phyloP scores from a whole-genome alignment of 2,888 invertebrate species.

The Plutella xylostella region DNA sequence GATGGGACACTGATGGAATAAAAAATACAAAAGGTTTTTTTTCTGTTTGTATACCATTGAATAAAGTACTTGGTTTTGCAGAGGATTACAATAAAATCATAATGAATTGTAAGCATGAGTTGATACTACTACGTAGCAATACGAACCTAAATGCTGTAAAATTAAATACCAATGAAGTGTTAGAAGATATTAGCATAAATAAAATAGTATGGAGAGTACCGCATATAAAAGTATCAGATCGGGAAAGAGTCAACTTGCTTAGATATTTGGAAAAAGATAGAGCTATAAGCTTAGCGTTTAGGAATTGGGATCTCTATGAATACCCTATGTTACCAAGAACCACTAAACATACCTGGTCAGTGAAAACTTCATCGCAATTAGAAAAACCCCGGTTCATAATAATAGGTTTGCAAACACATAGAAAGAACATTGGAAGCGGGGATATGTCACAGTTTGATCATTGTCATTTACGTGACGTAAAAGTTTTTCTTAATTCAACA shows the following conservation, averaged over 20 bases:
- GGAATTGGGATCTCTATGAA: conserved; percentile 36
- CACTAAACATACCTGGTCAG: conserved; percentile 26
- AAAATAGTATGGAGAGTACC: conserved; percentile 1
- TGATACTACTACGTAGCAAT: no score
- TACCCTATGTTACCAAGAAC: conserved; percentile 30
- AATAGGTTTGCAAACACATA: conserved; percentile 34
- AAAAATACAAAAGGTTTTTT: no score
- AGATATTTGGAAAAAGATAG: conserved; percentile 22
- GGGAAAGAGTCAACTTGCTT: conserved; percentile 4
- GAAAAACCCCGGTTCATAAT: conserved; percentile 34
- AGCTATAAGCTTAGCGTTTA: conserved; percentile 25
- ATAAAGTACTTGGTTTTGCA: no score
- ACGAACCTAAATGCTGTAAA: no score
- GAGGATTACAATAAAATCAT: no score
- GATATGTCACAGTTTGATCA: conserved; percentile 22
- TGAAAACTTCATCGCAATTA: conserved; percentile 28
- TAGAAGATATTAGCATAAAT: no score
- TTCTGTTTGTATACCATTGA: no score
- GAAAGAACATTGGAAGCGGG: conserved; percentile 24
- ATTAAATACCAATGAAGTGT: no score
- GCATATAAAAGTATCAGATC: conserved; percentile 4
- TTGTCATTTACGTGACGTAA: conserved; percentile 17
- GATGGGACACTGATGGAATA: no score
- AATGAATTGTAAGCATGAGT: no score
- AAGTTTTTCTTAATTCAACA: conserved; percentile 10